Conservation (phyloP, 2,797 vertebrate species). For the Spheniscus humboldti region DNA sequence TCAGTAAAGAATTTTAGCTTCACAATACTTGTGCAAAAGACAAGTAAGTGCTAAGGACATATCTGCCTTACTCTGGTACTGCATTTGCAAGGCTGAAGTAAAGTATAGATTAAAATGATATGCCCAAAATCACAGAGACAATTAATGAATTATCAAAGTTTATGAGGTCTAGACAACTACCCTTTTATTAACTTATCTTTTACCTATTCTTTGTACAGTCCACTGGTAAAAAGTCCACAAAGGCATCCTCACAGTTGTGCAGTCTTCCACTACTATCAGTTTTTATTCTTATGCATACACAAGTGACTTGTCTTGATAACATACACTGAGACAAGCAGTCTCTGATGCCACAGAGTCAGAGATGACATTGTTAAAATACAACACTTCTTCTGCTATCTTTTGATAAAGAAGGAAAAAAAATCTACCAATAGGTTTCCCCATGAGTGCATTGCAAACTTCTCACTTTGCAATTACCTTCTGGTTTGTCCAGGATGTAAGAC, state of each 20-base stretch:
- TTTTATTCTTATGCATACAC: background rate
- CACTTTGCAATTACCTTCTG: background rate
- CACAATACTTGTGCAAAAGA: background rate
- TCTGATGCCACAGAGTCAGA: background rate
- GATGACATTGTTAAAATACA: background rate
- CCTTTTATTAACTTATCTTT: background rate
- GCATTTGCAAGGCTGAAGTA: background rate
- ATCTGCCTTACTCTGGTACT: background rate
- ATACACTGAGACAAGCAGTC: background rate
- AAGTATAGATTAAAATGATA: background rate
- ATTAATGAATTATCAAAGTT: background rate
- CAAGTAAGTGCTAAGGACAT: background rate
- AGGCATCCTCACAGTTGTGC: background rate
- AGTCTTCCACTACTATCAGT: background rate
- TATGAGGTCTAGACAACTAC: background rate
- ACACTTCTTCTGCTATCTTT: background rate
- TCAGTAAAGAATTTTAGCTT: background rate
- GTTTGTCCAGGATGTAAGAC: background rate
- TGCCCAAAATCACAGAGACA: background rate
- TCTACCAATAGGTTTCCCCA: background rate
- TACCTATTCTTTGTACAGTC: background rate
- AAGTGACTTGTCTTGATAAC: background rate
- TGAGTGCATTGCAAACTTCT: background rate
- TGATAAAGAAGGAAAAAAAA: background rate
- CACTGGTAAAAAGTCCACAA: background rate